Evolutionary conservation across 2,888 invertebrate genomes (phyloP).

Genomic region (Ctenicera cuprea): DNA sequence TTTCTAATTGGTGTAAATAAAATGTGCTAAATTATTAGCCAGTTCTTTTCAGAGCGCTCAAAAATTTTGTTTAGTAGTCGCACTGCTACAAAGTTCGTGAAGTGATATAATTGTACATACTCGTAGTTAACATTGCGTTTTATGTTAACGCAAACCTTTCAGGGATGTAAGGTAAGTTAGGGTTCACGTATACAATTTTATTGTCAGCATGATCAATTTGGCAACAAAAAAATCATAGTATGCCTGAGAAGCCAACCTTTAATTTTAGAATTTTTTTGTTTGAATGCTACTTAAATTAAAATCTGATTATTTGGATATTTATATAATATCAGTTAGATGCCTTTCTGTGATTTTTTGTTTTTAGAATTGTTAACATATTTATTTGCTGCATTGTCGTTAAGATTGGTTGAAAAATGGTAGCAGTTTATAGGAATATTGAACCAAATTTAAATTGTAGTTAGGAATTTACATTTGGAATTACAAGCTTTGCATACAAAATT

Average conservation of each 20-base stretch:
- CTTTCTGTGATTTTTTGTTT: no score
- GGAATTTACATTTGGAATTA: no score
- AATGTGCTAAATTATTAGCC: slow-evolving; percentile 51
- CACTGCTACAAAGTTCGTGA: slow-evolving; percentile 6
- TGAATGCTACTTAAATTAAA: neutral
- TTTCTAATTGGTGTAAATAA: slow-evolving; percentile 30
- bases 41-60: slow-evolving; percentile 58
- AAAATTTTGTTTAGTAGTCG: slow-evolving; percentile 21
- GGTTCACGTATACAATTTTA: slow-evolving; percentile 28
- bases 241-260: no score
- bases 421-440: no score
- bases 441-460: no score
- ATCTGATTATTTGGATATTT: no score
- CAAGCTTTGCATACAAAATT: no score
- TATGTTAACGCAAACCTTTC: slow-evolving; percentile 56
- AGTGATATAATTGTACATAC: neutral
- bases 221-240: neutral
- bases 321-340: no score
- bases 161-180: slow-evolving; percentile 57
- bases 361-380: no score
- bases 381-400: no score
- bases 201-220: slow-evolving; percentile 44
- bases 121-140: slow-evolving; percentile 48
- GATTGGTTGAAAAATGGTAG: no score
- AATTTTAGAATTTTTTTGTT: no score